Conservation (phyloP, 2,888 invertebrate genomes). For the Hydroisotoma schaefferi region DNA sequence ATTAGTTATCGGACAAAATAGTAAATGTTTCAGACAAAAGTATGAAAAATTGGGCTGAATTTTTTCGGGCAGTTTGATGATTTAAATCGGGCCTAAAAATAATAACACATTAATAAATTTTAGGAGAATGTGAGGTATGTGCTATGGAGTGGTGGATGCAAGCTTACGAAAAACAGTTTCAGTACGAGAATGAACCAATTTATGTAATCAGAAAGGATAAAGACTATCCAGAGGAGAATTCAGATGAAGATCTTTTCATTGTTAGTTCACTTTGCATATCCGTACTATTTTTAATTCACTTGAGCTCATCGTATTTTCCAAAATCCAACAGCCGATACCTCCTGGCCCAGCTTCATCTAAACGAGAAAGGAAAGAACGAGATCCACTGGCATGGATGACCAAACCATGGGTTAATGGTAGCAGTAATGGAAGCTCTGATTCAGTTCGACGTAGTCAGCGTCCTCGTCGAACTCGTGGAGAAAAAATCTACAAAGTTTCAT, state of each 20-base stretch:
- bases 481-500: constrained; percentile 53
- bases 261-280: too few species aligned
- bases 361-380: constrained; percentile 19
- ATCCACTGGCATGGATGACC: constrained; percentile 23
- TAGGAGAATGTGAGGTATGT: constrained; percentile 35
- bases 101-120: too few species aligned
- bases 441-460: constrained; percentile 51
- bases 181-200: constrained; percentile 24
- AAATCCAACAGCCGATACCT: too few species aligned
- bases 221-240: constrained; percentile 18
- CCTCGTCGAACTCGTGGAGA: constrained; percentile 51
- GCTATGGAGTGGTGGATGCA: constrained; percentile 20
- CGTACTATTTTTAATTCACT: too few species aligned
- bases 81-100: constrained; percentile 2
- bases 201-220: constrained; percentile 23
- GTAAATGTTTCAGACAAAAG: too few species aligned
- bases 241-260: constrained; percentile 21
- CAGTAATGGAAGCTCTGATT: constrained; percentile 6
- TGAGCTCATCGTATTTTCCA: too few species aligned
- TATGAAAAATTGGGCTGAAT: neutral
- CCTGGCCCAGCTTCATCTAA: constrained; percentile 17
- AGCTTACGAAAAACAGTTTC: constrained; percentile 14
- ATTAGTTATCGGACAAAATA: too few species aligned
- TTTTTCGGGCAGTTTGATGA: neutral
- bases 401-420: neutral